Evolutionary conservation across 1,140 invertebrate genomes (phyloP).

Genomic region (Drosophila paulistorum): DNA sequence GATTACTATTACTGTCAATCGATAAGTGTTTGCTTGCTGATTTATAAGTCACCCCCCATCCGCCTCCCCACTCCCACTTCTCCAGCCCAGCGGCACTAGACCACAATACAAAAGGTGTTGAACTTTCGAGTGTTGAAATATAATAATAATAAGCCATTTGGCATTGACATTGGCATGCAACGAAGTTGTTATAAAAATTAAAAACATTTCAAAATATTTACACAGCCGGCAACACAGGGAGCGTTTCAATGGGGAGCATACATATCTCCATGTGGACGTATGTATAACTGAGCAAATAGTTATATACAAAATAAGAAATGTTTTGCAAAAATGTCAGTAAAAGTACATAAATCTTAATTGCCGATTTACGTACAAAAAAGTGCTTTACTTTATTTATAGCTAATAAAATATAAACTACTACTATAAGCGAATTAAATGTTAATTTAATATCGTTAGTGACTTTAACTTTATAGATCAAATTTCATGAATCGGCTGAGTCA

Average conservation of each 20-base stretch:
- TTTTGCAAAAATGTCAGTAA: background rate
- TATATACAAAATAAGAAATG: background rate
- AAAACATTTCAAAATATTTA: conserved; percentile 6
- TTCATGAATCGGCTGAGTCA: too few species aligned
- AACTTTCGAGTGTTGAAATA: conserved; percentile 10
- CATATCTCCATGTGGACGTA: background rate
- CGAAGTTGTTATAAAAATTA: conserved; percentile 7
- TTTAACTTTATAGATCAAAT: too few species aligned
- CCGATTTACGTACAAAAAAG: background rate
- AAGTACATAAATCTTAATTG: background rate
- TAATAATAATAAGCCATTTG: conserved; percentile 11
- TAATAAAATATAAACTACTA: too few species aligned
- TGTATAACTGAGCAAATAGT: background rate
- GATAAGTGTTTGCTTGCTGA: background rate
- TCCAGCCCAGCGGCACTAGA: too few species aligned
- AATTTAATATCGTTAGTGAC: too few species aligned
- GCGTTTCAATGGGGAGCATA: background rate
- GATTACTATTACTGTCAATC: conserved; percentile 10
- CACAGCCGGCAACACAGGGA: conserved; percentile 1
- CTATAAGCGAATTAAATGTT: too few species aligned
- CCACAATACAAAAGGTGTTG: conserved; percentile 1
- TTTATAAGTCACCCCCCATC: background rate
- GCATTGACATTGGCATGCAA: conserved; percentile 9
- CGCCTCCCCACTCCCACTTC: background rate
- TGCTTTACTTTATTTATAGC: background rate